phyloP scores from a whole-genome alignment of 2,797 vertebrate species.

The Microctenopoma lineatum region DNA sequence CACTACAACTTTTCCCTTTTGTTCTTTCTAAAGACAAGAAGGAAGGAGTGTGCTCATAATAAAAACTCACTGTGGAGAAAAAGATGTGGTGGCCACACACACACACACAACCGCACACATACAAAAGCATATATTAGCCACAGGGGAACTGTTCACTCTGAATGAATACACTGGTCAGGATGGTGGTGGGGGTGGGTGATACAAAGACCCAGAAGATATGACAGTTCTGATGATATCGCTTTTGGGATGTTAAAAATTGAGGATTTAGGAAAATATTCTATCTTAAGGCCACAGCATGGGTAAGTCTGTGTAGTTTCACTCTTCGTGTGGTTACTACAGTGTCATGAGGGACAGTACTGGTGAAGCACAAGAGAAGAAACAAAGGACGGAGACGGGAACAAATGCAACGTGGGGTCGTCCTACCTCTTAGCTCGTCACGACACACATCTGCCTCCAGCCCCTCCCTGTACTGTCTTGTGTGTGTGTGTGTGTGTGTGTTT shows the following conservation, averaged over 20 bases:
- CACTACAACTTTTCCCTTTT: no score
- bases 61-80: constrained; percentile 66
- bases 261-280: no score
- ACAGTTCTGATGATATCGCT: constrained; percentile 8
- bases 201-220: constrained; percentile 5
- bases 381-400: constrained; percentile 64
- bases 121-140: constrained; percentile 59
- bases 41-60: constrained; percentile 37
- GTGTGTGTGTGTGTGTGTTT: constrained; percentile 24
- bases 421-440: constrained; percentile 69
- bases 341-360: neutral
- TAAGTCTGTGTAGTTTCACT: neutral
- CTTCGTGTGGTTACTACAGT: rapidly evolving
- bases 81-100: constrained; percentile 49
- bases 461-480: constrained; percentile 35
- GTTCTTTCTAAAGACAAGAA: constrained; percentile 36
- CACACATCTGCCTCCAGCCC: constrained; percentile 42
- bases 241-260: neutral
- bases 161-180: constrained; percentile 42
- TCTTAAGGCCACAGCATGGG: neutral
- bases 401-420: constrained; percentile 44
- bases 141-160: constrained; percentile 62
- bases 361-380: constrained; percentile 37
- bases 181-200: constrained; percentile 9
- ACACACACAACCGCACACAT: constrained; percentile 10